Conservation (phyloP, 1,140 invertebrate species). For the Drosophila nebulosa region DNA sequence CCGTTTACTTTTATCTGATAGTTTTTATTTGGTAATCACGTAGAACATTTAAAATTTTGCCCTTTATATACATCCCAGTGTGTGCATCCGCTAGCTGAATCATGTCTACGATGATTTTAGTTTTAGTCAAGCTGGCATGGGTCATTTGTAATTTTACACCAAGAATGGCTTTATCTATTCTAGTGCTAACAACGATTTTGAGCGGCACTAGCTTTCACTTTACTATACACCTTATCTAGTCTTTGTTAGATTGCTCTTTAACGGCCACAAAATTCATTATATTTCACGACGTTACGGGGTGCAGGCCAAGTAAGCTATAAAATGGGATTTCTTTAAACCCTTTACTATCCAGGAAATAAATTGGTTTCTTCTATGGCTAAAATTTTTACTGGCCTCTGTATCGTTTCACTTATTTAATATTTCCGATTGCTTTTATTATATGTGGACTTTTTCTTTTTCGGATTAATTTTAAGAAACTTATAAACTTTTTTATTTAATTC, state of each 20-base stretch:
- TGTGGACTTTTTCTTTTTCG: too few species aligned
- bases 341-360: constrained; percentile 24
- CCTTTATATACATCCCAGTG: constrained; percentile 1
- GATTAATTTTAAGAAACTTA: too few species aligned
- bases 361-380: constrained; percentile 26
- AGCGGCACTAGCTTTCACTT: constrained; percentile 25
- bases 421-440: too few species aligned
- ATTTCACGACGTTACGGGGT: constrained; percentile 8
- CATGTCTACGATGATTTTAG: constrained; percentile 14
- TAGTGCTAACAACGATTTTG: constrained; percentile 17
- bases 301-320: constrained; percentile 14
- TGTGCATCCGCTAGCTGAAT: constrained; percentile 12
- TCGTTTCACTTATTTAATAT: constrained; percentile 16
- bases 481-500: too few species aligned
- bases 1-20: too few species aligned
- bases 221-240: constrained; percentile 1
- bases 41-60: constrained; percentile 6
- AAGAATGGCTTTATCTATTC: constrained; percentile 11
- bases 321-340: constrained; percentile 27
- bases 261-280: constrained; percentile 25
- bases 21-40: neutral
- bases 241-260: constrained; percentile 14
- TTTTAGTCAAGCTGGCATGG: neutral
- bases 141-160: constrained; percentile 24
- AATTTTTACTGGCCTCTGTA: too few species aligned